Conservation (phyloP, 2,797 vertebrate species). For the Selene dorsalis region DNA sequence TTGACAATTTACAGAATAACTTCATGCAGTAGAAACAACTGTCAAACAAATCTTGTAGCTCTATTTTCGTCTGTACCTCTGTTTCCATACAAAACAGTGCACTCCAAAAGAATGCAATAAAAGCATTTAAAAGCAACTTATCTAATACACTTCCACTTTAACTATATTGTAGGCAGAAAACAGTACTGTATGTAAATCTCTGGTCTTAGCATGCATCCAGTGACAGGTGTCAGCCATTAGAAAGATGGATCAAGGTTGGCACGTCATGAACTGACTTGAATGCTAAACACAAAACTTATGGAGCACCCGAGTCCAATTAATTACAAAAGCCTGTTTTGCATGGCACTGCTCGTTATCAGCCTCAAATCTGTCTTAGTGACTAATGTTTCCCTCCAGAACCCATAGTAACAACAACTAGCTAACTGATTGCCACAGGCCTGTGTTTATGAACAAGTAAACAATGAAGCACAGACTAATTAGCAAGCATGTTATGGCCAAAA, state of each 20-base stretch:
- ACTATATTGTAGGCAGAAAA: background rate
- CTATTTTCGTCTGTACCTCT: background rate
- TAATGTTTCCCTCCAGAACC: conserved; percentile 56
- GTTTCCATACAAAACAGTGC: background rate
- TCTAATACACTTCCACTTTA: background rate
- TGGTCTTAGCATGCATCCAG: conserved; percentile 39
- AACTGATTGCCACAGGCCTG: conserved; percentile 50
- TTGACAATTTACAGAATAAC: background rate
- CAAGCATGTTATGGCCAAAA: conserved; percentile 44
- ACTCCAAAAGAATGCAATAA: background rate
- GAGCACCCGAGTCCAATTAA: conserved; percentile 67
- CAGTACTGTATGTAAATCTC: background rate
- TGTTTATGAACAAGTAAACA: conserved; percentile 60
- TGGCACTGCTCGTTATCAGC: conserved; percentile 63
- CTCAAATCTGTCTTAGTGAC: conserved; percentile 69
- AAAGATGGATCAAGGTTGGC: conserved; percentile 72
- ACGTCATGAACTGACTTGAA: conserved; percentile 56
- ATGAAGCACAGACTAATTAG: conserved; percentile 66
- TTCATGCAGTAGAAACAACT: background rate
- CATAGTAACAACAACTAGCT: conserved; percentile 60
- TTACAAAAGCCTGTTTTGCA: conserved; percentile 64
- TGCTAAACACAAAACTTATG: conserved; percentile 62
- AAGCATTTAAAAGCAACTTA: background rate
- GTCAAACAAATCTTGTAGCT: background rate
- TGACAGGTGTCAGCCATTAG: conserved; percentile 68